Conservation (phyloP, 2,113 vertebrate genomes). For the Proterorhinus semilunaris region DNA sequence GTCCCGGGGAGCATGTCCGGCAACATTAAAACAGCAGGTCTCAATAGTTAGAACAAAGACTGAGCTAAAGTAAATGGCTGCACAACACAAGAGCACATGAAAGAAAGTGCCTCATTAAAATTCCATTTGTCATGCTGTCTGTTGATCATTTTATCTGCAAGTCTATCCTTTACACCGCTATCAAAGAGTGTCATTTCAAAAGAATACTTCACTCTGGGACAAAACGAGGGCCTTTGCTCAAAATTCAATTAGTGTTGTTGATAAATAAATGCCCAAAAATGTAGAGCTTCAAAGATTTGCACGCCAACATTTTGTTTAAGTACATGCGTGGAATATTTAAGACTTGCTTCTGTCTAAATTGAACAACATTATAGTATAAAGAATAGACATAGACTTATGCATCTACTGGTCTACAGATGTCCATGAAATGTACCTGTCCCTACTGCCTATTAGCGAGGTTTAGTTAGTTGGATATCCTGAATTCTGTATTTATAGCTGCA, state of each 20-base stretch:
- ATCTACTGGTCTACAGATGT: conserved; percentile 34
- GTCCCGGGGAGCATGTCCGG: conserved; percentile 89
- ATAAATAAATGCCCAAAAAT: conserved; percentile 70
- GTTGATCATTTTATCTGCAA: conserved; percentile 95
- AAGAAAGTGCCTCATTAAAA: conserved; percentile 91
- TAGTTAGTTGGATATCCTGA: conserved; percentile 29
- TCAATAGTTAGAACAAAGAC: conserved; percentile 82
- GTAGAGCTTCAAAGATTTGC: conserved; percentile 72
- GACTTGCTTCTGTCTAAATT: conserved; percentile 51
- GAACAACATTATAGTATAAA: conserved; percentile 8
- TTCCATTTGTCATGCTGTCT: conserved; percentile 93
- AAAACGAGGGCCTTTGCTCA: conserved; percentile 57
- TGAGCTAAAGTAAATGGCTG: conserved; percentile 76
- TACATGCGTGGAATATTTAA: conserved; percentile 59
- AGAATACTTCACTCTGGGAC: conserved; percentile 84
- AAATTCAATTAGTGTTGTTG: conserved; percentile 74
- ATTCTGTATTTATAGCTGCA: conserved; percentile 1
- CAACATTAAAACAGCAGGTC: conserved; percentile 92
- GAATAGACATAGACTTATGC: conserved; percentile 17
- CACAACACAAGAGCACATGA: conserved; percentile 90
- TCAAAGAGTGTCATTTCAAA: conserved; percentile 90
- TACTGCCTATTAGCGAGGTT: conserved; percentile 12
- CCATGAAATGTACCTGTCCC: conserved; percentile 60
- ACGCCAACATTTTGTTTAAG: conserved; percentile 44
- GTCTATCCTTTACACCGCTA: conserved; percentile 81